Conservation (phyloP, 37 sponge, comb jelly and placozoan genomes). For the Cliona cf. orientalis region DNA sequence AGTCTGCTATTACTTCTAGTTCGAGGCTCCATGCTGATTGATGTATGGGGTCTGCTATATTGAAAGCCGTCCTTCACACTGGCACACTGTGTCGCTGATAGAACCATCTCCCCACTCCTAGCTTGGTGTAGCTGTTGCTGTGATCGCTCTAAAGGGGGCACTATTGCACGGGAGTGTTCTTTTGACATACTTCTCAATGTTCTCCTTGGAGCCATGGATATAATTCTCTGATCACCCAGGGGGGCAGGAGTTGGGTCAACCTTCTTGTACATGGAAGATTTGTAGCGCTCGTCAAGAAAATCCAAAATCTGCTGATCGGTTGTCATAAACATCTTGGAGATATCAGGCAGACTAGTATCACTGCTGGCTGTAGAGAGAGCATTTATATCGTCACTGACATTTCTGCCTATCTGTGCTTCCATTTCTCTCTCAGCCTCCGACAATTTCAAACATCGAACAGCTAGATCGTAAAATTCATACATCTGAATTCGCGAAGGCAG, state of each 20-base stretch:
- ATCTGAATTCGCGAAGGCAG: slow-evolving; percentile 52
- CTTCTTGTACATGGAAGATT: slow-evolving; percentile 18
- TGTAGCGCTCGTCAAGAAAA: slow-evolving; percentile 54
- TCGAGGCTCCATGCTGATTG: too few species aligned
- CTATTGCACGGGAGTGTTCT: slow-evolving; percentile 14
- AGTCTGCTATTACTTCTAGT: too few species aligned
- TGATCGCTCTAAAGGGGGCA: slow-evolving; percentile 20
- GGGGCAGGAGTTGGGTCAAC: not conserved
- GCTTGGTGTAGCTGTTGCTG: slow-evolving; percentile 35
- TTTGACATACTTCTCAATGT: not conserved
- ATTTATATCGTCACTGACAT: too few species aligned
- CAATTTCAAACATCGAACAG: slow-evolving; percentile 9
- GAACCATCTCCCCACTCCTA: not conserved
- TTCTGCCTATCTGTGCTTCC: too few species aligned
- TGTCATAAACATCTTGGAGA: slow-evolving; percentile 42
- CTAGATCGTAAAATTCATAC: slow-evolving; percentile 64
- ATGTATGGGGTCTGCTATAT: not conserved
- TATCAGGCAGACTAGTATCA: slow-evolving; percentile 14
- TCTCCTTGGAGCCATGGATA: slow-evolving; percentile 13
- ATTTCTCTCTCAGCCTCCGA: slow-evolving; percentile 28
- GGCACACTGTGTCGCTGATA: not conserved
- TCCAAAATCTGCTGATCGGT: slow-evolving; percentile 18
- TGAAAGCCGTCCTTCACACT: not conserved
- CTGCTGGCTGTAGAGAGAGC: too few species aligned
- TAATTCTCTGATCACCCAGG: not conserved